These are phyloP conservation scores for Caenorhabditis sp. DNA, from an alignment of 2,888 invertebrate genomes.

Conservation along the genomic window DNA sequence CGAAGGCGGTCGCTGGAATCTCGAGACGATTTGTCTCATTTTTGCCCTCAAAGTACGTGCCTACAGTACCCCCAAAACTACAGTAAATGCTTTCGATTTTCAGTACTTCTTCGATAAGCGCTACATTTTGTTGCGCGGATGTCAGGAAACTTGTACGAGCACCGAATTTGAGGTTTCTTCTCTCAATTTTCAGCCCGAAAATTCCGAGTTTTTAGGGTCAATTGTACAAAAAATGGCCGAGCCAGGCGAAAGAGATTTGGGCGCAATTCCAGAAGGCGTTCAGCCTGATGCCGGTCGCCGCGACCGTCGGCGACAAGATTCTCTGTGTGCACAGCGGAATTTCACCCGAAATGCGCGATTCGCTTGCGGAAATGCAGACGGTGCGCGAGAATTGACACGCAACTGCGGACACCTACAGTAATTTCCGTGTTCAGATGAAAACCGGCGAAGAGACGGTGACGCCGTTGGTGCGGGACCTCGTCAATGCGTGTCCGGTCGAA, in stretches of 20 bases:
- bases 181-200: no score
- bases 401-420: background rate
- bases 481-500: slow-evolving; percentile 15
- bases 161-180: background rate
- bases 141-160: slow-evolving; percentile 1
- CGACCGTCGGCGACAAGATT: slow-evolving; percentile 27
- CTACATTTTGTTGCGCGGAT: slow-evolving; percentile 32
- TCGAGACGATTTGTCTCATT: slow-evolving; percentile 34
- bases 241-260: slow-evolving; percentile 1
- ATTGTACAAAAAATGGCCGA: no score
- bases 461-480: slow-evolving; percentile 5
- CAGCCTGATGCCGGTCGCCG: slow-evolving; percentile 19
- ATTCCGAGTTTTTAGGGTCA: no score
- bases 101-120: slow-evolving; percentile 18
- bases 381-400: background rate
- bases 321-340: slow-evolving; percentile 41
- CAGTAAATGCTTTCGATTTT: background rate
- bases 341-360: slow-evolving; percentile 3
- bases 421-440: slow-evolving; percentile 1
- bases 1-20: slow-evolving; percentile 4
- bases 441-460: background rate
- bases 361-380: no score
- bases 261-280: slow-evolving; percentile 12
- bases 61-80: background rate
- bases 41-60: slow-evolving; percentile 20